Evolutionary conservation across 2,888 invertebrate genomes (phyloP).

Genomic region (Pogonocherus hispidulus): DNA sequence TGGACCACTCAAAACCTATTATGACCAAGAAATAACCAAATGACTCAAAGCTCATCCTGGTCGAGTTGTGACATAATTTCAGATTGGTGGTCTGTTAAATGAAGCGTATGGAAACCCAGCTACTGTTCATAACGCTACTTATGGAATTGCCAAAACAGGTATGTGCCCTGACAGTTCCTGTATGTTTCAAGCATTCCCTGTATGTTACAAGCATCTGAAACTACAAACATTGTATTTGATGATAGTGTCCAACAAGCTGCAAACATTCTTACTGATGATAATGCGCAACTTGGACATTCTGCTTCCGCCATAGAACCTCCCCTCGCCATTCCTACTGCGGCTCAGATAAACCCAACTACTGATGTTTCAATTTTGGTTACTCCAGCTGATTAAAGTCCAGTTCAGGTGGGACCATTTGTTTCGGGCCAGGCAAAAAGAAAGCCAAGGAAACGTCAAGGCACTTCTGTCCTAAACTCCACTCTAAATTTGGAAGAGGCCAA

Average conservation of each 20-base stretch:
- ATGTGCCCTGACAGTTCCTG: background rate
- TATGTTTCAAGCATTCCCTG: background rate
- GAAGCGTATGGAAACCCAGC: too few species aligned
- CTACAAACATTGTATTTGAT: background rate
- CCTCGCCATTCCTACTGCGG: background rate
- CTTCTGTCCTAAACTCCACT: background rate
- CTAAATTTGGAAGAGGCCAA: too few species aligned
- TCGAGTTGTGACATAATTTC: too few species aligned
- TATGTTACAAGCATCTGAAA: constrained; percentile 1
- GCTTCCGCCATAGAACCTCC: constrained; percentile 6
- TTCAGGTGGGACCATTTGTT: constrained; percentile 11
- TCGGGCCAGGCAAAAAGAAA: constrained; percentile 19
- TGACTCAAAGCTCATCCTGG: too few species aligned
- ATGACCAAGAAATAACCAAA: too few species aligned
- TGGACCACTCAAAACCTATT: too few species aligned
- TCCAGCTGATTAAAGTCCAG: constrained; percentile 18
- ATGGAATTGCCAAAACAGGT: background rate
- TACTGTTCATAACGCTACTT: too few species aligned
- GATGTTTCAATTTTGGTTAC: constrained; percentile 10
- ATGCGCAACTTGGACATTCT: constrained; percentile 7
- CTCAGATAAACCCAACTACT: constrained; percentile 5
- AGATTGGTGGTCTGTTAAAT: too few species aligned
- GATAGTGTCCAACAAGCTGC: constrained; percentile 8
- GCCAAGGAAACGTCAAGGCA: constrained; percentile 22
- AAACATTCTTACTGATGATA: constrained; percentile 8